Conservation (phyloP, 2,113 vertebrate genomes). For the Seriola dumerili region DNA sequence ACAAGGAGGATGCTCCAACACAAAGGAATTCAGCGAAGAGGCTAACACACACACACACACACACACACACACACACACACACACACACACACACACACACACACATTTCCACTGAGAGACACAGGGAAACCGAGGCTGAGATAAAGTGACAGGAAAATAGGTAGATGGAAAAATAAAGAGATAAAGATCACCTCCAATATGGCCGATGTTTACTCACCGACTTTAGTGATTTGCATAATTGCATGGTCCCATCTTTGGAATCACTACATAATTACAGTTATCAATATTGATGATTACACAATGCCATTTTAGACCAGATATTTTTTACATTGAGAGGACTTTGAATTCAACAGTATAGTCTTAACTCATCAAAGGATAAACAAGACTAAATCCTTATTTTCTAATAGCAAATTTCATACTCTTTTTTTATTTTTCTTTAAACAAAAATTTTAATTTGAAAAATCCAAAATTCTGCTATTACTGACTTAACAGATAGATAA, state of each 20-base stretch:
- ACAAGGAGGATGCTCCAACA: constrained; percentile 43
- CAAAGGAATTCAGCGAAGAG: constrained; percentile 31
- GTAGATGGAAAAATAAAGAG: not conserved
- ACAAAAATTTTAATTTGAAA: no score
- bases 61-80: not conserved
- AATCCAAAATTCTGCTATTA: no score
- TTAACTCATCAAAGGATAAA: not conserved
- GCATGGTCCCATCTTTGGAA: not conserved
- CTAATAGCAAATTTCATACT: no score
- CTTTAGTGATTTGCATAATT: no score
- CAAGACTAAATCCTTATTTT: not conserved
- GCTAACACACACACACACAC: not conserved
- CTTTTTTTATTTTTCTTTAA: no score
- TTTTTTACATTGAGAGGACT: not conserved
- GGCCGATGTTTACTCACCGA: not conserved
- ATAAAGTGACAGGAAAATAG: not conserved
- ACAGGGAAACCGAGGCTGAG: not conserved
- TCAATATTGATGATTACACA: no score
- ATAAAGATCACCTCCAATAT: not conserved
- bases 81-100: not conserved
- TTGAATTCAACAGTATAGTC: not conserved
- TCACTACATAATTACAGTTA: not conserved
- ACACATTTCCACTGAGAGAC: not conserved
- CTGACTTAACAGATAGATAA: no score
- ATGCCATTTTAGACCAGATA: not conserved